These are phyloP conservation scores for Centropus unirufus DNA, from an alignment of 2,113 vertebrate species.

Conservation along the genomic window DNA sequence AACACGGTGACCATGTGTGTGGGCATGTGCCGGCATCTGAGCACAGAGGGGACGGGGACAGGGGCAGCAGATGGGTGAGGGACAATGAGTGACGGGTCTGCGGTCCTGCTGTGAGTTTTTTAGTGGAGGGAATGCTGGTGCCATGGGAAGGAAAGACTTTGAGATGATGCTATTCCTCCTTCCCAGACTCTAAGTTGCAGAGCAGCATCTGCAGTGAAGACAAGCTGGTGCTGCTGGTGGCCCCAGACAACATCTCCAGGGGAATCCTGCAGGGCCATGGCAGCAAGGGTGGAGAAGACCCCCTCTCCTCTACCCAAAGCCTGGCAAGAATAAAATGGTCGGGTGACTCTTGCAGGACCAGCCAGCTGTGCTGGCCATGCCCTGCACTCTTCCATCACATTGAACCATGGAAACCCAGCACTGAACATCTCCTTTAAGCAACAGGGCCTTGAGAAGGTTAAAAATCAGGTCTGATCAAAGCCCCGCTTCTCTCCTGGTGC, in stretches of 20 bases:
- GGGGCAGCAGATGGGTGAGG: neutral
- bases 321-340: fast-evolving
- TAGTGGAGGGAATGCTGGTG: neutral
- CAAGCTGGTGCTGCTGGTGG: neutral
- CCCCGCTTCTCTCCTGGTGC: neutral
- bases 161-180: neutral
- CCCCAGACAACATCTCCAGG: neutral
- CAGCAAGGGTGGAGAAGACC: neutral
- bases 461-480: neutral
- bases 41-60: fast-evolving
- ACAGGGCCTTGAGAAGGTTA: neutral
- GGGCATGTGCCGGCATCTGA: fast-evolving
- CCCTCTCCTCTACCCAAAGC: neutral
- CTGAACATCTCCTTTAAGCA: neutral
- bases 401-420: fast-evolving
- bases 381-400: neutral
- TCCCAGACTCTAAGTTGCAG: too few relatives aligned
- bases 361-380: fast-evolving
- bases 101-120: neutral
- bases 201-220: fast-evolving
- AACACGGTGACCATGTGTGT: fast-evolving
- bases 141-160: neutral
- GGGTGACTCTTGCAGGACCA: neutral
- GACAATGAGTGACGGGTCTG: fast-evolving
- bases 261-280: neutral